Evolutionary conservation across 2,797 vertebrate genomes (phyloP).

Genomic region (Neosalanx taihuensis): DNA sequence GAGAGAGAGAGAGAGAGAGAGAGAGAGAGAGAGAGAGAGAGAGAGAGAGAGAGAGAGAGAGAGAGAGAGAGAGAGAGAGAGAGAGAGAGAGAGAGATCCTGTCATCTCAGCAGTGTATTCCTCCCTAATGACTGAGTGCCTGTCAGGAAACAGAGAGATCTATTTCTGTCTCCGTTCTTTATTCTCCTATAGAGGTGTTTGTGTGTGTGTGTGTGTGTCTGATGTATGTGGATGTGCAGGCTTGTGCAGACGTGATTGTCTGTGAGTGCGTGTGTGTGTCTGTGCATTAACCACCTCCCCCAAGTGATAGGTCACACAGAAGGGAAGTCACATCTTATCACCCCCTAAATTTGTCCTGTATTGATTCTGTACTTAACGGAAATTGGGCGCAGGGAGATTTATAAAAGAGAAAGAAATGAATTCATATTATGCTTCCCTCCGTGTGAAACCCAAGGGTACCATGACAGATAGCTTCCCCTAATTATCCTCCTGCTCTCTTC

Average conservation of each 20-base stretch:
- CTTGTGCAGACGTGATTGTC: conserved; percentile 4
- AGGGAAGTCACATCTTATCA: conserved; percentile 44
- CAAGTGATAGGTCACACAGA: conserved; percentile 26
- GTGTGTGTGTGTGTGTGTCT: conserved; percentile 2
- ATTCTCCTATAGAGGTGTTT: conserved; percentile 24
- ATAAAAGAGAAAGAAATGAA: conserved; percentile 39
- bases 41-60: conserved; percentile 2
- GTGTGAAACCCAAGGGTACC: conserved; percentile 19
- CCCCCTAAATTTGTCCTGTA: conserved; percentile 44
- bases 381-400: conserved; percentile 37
- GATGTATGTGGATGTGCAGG: neutral
- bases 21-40: conserved; percentile 6
- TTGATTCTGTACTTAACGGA: conserved; percentile 41
- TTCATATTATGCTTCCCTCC: conserved; percentile 22
- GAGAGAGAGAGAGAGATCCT: conserved; percentile 14
- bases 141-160: conserved; percentile 34
- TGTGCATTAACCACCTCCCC: neutral
- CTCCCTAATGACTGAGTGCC: conserved; percentile 32
- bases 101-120: conserved; percentile 37
- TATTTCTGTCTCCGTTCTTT: conserved; percentile 51
- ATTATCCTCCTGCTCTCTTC: conserved; percentile 22
- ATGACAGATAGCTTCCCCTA: conserved; percentile 34
- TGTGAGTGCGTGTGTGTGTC: neutral
- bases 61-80: conserved; percentile 1
- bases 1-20: conserved; percentile 11